Base-by-base conservation (phyloP, 64 coral and sea anemone genomes). In the Dendrophyllia cribrosa region DNA sequence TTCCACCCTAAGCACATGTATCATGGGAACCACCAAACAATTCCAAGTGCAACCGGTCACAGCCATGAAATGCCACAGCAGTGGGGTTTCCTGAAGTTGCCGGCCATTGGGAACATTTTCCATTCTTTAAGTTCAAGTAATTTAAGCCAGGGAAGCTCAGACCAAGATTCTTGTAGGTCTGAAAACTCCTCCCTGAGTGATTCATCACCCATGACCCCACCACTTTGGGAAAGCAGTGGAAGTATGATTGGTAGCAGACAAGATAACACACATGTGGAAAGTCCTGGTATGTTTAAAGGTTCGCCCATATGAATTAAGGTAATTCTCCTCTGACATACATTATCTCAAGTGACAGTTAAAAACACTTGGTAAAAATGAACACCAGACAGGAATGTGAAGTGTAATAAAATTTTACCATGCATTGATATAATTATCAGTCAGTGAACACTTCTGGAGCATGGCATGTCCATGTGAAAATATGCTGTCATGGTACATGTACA, bases 1-100 rank as follows among this genome's bases (percentile, higher is more conserved):
- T 84, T 84, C 21, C 80, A 84, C 62, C 20, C 80, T 16, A 84
- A 84, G 19, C 43, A 84, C 44, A 68, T 84, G 7, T 84, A 67
- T 46, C 80, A 84, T 51, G 46, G 80, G 13, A 84, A 65, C 80
- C 80, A 84, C 6, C 86, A 66, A 20, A 16, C 68, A 43, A 25
- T 88, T 58, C 70, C 51, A 19, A 8, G 21, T 34, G 78, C 20
- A 25, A 16, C 78, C 17, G 62, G 70, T 22, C 86, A 74, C 20
- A 88, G 68, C 63, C 51, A 43, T 56, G 91, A 93, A 13, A 77
- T 87, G 74, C 82, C 81, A 19, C 91, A 93, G 49, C 91, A 93
- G 13, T 93, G 82, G 81, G 87, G 64, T 22, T 93, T 93, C 48
- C 59, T 93, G 49, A 93, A 93, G 72, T 60, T 93, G 4, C 91